Evolutionary conservation across 2,888 invertebrate species (phyloP).

Genomic region (Erebia ligea): DNA sequence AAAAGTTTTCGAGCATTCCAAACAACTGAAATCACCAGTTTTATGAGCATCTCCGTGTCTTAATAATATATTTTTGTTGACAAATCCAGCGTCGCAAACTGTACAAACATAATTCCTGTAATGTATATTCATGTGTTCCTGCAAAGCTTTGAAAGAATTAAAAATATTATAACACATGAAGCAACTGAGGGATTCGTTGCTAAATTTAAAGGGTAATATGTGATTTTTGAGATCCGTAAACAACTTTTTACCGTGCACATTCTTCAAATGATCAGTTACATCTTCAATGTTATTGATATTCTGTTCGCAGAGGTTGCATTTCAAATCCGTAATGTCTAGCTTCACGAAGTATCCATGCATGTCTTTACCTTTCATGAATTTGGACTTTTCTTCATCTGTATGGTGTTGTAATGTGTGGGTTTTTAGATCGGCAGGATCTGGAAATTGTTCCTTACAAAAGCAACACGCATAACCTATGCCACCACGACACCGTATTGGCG

Average conservation of each 20-base stretch:
- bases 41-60: slow-evolving; percentile 61
- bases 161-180: slow-evolving; percentile 48
- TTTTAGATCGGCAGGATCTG: slow-evolving; percentile 57
- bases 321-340: slow-evolving; percentile 48
- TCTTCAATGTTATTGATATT: slow-evolving; percentile 39
- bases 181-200: slow-evolving; percentile 46
- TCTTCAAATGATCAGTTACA: slow-evolving; percentile 44
- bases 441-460: slow-evolving; percentile 58
- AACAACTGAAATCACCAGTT: slow-evolving; percentile 61
- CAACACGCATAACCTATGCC: slow-evolving; percentile 62
- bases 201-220: slow-evolving; percentile 52
- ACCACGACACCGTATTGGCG: slow-evolving; percentile 60
- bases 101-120: slow-evolving; percentile 51
- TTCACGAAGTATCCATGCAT: slow-evolving; percentile 49
- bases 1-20: slow-evolving; percentile 71
- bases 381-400: slow-evolving; percentile 47
- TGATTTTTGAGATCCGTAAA: slow-evolving; percentile 46
- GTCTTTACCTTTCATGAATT: slow-evolving; percentile 57
- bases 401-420: slow-evolving; percentile 55
- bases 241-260: slow-evolving; percentile 42
- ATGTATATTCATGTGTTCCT: slow-evolving; percentile 54
- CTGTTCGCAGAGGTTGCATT: slow-evolving; percentile 44
- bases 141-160: slow-evolving; percentile 48
- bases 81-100: slow-evolving; percentile 50
- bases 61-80: slow-evolving; percentile 46